Conservation (phyloP, 1,140 invertebrate genomes). For the Maniola jurtina region DNA sequence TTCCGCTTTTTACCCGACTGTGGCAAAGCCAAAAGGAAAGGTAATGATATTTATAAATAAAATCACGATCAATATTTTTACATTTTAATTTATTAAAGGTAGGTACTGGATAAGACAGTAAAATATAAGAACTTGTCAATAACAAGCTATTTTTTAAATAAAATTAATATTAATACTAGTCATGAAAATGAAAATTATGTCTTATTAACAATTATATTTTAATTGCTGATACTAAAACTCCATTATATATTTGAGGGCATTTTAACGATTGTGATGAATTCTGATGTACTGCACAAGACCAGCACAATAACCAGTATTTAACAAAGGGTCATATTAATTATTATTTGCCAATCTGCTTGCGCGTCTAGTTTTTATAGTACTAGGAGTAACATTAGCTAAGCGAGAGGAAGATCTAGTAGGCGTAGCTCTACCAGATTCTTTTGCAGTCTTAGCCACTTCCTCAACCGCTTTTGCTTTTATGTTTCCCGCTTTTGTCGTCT, state of each 20-base stretch:
- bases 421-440: constrained; percentile 38
- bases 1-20: no score
- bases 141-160: background rate
- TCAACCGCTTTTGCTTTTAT: constrained; percentile 1
- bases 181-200: background rate
- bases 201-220: no score
- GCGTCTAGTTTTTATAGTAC: constrained; percentile 51
- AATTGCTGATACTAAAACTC: no score
- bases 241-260: no score
- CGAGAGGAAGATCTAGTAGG: constrained; percentile 46
- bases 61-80: no score
- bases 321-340: constrained; percentile 3
- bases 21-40: no score
- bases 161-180: background rate
- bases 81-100: no score
- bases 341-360: constrained; percentile 45
- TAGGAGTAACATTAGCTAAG: constrained; percentile 45
- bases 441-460: constrained; percentile 8
- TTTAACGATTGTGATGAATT: no score
- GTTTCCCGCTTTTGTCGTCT: constrained; percentile 3
- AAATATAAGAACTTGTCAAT: no score
- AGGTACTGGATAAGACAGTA: no score
- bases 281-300: no score
- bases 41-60: no score
- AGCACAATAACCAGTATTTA: background rate